These are phyloP conservation scores for Oligia strigilis DNA, from an alignment of 2,888 invertebrate species.

Conservation along the genomic window DNA sequence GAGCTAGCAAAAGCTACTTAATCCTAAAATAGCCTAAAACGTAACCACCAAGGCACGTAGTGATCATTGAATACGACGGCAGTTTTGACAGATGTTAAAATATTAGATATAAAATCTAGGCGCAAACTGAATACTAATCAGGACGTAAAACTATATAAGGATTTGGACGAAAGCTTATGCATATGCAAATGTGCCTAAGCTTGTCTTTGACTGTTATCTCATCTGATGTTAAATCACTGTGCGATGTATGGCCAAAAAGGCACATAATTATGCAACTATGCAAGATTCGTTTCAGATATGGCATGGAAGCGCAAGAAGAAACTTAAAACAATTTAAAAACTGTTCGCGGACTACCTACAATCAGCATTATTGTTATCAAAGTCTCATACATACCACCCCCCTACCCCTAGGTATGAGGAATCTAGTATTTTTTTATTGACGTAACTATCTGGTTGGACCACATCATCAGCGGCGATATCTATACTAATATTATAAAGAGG, in stretches of 20 bases:
- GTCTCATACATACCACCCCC: background rate
- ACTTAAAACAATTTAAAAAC: background rate
- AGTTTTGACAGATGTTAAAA: slow-evolving; percentile 52
- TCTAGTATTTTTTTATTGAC: too few relatives aligned
- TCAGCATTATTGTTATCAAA: background rate
- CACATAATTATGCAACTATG: background rate
- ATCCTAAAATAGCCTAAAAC: slow-evolving; percentile 30
- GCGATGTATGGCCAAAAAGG: background rate
- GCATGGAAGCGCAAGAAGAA: background rate
- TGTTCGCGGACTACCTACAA: background rate
- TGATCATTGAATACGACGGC: slow-evolving; percentile 39
- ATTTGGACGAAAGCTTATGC: slow-evolving; percentile 22
- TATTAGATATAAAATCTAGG: slow-evolving; percentile 55
- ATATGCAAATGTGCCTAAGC: slow-evolving; percentile 10
- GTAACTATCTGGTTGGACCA: too few relatives aligned
- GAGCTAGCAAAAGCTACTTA: slow-evolving; percentile 11
- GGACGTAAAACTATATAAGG: background rate
- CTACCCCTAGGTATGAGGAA: too few relatives aligned
- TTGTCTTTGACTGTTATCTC: slow-evolving; percentile 16
- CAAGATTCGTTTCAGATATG: background rate
- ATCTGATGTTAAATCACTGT: slow-evolving; percentile 27
- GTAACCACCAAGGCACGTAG: slow-evolving; percentile 23
- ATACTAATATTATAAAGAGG: too few relatives aligned
- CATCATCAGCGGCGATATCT: too few relatives aligned
- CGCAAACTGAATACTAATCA: slow-evolving; percentile 48